These are phyloP conservation scores for Acyrthosiphon pisum DNA, from an alignment of 1,140 invertebrate genomes.

Conservation along the genomic window DNA sequence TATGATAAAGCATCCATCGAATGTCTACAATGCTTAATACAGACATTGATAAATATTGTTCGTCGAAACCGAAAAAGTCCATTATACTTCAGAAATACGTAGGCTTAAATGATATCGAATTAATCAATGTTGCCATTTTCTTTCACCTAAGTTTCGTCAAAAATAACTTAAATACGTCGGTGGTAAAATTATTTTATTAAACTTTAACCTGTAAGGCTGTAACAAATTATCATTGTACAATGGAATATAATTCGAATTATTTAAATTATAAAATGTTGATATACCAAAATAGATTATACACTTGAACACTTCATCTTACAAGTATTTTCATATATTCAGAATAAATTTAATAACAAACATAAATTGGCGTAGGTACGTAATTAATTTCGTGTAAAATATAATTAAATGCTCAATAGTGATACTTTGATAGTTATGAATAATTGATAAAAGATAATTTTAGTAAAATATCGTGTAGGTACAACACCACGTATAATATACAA, in stretches of 20 bases:
- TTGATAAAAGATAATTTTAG: not conserved
- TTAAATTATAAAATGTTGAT: not conserved
- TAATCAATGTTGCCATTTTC: not conserved
- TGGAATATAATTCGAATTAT: not conserved
- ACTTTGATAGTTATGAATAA: not conserved
- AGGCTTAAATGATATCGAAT: not conserved
- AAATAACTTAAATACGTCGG: not conserved
- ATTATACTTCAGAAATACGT: not conserved
- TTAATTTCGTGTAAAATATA: not conserved
- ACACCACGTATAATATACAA: not conserved
- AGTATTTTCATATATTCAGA: not conserved
- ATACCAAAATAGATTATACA: not conserved
- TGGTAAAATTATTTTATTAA: not conserved
- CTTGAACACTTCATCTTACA: not conserved
- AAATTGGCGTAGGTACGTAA: not conserved
- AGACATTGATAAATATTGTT: not conserved
- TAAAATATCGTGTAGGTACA: not conserved
- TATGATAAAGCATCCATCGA: not conserved
- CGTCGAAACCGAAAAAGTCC: not conserved
- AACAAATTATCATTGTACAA: not conserved
- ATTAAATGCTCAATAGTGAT: not conserved
- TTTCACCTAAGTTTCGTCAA: not conserved
- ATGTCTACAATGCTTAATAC: not conserved
- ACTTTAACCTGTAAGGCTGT: not conserved
- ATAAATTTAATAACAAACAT: not conserved